Evolutionary conservation across 1,140 invertebrate genomes (phyloP).

Genomic region (Ruditapes philippinarum): DNA sequence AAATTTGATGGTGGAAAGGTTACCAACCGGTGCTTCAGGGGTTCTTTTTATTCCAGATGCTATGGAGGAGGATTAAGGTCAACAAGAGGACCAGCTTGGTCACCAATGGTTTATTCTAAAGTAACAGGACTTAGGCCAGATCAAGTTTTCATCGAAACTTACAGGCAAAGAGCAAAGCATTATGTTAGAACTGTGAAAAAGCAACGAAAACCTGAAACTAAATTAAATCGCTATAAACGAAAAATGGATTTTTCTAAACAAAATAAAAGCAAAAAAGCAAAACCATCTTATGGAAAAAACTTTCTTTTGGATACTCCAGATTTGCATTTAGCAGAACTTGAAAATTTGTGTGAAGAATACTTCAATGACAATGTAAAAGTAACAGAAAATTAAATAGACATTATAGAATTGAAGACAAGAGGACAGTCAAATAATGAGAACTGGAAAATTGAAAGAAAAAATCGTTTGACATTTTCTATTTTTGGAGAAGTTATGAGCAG

Average conservation of each 20-base stretch:
- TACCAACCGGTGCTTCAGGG: background rate
- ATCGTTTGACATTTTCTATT: background rate
- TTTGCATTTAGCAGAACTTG: background rate
- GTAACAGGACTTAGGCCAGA: background rate
- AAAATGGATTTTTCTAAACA: background rate
- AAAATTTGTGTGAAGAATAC: background rate
- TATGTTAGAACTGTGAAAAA: background rate
- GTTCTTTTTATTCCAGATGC: slow-evolving; percentile 25
- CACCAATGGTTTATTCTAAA: background rate
- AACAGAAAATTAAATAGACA: background rate
- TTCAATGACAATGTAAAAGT: background rate
- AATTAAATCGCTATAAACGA: background rate
- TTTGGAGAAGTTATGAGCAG: background rate
- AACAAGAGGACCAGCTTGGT: background rate
- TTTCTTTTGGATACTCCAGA: background rate
- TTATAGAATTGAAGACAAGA: background rate
- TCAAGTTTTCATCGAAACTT: background rate
- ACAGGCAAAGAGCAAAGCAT: background rate
- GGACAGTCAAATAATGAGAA: background rate
- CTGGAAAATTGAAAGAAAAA: slow-evolving; percentile 16
- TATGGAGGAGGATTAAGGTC: background rate
- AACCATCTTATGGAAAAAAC: background rate
- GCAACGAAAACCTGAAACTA: background rate
- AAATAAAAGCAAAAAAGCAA: background rate
- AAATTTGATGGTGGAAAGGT: slow-evolving; percentile 47